Evolutionary conservation across 1,140 invertebrate genomes (phyloP), one percentile per base, ranked within the genome.

Genomic region (Drosophila grimshawi): DNA sequence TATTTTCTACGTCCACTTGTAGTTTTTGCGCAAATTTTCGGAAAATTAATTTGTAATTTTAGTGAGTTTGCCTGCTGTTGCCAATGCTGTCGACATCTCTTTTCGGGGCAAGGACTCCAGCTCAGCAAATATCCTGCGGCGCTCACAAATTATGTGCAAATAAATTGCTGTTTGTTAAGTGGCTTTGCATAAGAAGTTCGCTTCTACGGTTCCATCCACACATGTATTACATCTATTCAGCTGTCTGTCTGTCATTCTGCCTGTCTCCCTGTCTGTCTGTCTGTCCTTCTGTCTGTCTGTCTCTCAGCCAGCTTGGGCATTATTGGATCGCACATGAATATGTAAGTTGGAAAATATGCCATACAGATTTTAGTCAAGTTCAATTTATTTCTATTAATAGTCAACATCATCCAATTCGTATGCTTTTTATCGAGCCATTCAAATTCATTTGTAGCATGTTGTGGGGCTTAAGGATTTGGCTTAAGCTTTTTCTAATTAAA

Each of bases 111-210:
- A 69, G 51, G 57, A 74, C 43, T 56, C 66, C 39, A 45, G 56
- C 43, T 45, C 56, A 19, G 48, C 65, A 79, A 85, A 86, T 88
- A 89, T 88, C 85, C 80, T 81, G 78, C 67, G 81, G 86, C 81
- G 86, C 81, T 89, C 75, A 81, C 81, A 89, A 89, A 89, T 89
- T 89, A 89, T 89, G 85, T 89, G 85, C 85, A 89, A 90, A 89
- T 89, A 89, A 89, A 89, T 89, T 90, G 85, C 86, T 89, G 81
- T 85, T 90, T 89, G 78, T 89, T 89, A 89, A 89, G 86, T 89
- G 85, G 86, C 85, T 89, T 89, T 89, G 86, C 85, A 89, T 89
- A 89, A 89, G 85, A 90, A 90, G 80, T 85, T 88, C 76, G 76
- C 76, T 59, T 66, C 64, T 69, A 72, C 52, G 81, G 76, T 59